phyloP scores from a whole-genome alignment of 1,140 invertebrate species.

The Ips nitidus region DNA sequence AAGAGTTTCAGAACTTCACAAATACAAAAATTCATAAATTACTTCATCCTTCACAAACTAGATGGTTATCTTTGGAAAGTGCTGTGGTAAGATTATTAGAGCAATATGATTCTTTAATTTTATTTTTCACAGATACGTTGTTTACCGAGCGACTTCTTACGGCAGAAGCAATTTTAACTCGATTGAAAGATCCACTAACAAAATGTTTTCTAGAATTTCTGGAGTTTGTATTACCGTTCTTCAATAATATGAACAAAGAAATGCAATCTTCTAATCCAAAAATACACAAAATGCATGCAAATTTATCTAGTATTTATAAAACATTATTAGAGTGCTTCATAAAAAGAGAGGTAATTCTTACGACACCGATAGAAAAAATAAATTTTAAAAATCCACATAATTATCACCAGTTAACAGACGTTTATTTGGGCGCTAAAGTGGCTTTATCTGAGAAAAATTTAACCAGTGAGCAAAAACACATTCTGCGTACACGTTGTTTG shows the following conservation, averaged over 20 bases:
- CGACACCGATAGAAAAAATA: neutral
- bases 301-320: neutral
- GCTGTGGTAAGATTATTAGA: constrained; percentile 50
- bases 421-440: constrained; percentile 20
- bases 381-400: constrained; percentile 25
- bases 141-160: constrained; percentile 22
- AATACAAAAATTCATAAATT: constrained; percentile 43
- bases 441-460: constrained; percentile 4
- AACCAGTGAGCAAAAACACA: constrained; percentile 2
- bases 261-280: constrained; percentile 43
- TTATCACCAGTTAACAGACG: constrained; percentile 7
- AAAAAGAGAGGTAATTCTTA: neutral
- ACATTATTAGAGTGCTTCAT: neutral
- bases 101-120: constrained; percentile 46
- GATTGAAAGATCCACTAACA: constrained; percentile 24
- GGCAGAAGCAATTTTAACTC: constrained; percentile 24
- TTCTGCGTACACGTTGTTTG: constrained; percentile 11
- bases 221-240: constrained; percentile 40
- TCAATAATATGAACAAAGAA: constrained; percentile 42
- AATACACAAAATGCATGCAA: constrained; percentile 13
- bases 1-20: constrained; percentile 44
- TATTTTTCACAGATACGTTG: constrained; percentile 46
- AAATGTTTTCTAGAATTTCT: constrained; percentile 40
- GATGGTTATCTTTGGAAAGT: constrained; percentile 42
- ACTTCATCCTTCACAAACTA: constrained; percentile 39